Evolutionary conservation across 2,888 invertebrate genomes (phyloP).

Genomic region (Tenthredo distinguenda): DNA sequence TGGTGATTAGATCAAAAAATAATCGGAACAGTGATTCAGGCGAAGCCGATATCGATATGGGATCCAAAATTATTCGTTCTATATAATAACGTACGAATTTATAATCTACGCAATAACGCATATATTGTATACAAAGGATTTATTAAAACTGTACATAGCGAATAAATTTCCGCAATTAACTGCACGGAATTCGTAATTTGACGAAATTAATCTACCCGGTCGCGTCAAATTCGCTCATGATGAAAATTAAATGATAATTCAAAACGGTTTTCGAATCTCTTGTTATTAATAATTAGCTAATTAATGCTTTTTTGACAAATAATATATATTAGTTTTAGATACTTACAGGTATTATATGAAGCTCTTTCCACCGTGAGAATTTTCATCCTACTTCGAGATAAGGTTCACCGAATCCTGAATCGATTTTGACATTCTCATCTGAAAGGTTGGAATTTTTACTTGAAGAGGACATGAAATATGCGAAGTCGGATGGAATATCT

Average conservation of each 20-base stretch:
- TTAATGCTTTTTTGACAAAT: too few relatives aligned
- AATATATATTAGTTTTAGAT: too few relatives aligned
- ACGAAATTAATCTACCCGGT: neutral
- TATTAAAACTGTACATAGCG: neutral
- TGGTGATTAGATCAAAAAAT: too few relatives aligned
- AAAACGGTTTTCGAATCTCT: neutral
- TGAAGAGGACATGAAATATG: neutral
- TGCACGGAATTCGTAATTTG: neutral
- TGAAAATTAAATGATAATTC: neutral
- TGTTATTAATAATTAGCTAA: neutral
- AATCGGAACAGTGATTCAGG: too few relatives aligned
- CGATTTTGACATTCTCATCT: neutral
- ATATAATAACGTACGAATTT: too few relatives aligned
- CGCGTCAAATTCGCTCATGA: neutral
- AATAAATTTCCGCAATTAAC: neutral
- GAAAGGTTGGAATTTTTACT: conserved; percentile 1
- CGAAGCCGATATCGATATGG: too few relatives aligned
- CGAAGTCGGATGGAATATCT: neutral
- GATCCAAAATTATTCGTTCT: too few relatives aligned
- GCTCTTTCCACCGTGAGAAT: too few relatives aligned
- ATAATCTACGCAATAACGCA: neutral
- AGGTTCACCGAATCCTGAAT: neutral
- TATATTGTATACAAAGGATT: neutral
- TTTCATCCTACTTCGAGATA: neutral
- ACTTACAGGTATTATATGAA: too few relatives aligned